Evolutionary conservation across 1,140 invertebrate genomes (phyloP), one percentile per base, ranked within the genome.

Genomic region (Mercenaria mercenaria): DNA sequence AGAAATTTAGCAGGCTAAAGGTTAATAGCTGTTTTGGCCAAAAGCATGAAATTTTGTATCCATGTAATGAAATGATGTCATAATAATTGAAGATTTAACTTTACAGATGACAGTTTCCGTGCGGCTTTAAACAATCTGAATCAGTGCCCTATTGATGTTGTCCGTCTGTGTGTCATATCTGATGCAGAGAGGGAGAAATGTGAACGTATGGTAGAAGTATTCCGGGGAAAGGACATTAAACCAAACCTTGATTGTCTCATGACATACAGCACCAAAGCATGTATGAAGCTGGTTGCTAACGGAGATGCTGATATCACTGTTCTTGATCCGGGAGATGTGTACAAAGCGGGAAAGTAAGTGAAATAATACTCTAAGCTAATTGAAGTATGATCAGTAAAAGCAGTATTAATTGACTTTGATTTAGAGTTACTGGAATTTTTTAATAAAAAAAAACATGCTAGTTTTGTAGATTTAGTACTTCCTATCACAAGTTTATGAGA

Each of bases 101-200:
- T 47, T 8, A 47, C 91, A 96, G 95, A 93, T 64, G 50, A 83
- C 37, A 92, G 94, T 1, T 95, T 95, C 85, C 87, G 87, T 23
- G 47, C 87, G 11, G 92, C 91, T 23, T 80, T 95, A 29, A 89
- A 92, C 50, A 90, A 92, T 13, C 90, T 96, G 76, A 95, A 95
- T 69, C 69, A 76, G 26, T 96, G 96, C 88, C 95, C 95, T 8
- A 74, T 96, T 6, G 59, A 90, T 11, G 90, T 91, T 0, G 93
- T 93, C 11, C 91, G 95, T 59, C 95, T 95, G 10, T 99, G 99
- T 95, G 98, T 99, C 11, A 99, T 98, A 0, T 99, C 99, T 0
- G 97, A 98, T 72, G 97, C 97, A 0, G 99, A 99, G 96, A 97
- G 98, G 96, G 97, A 98, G 39, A 99, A 99, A 96, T 99, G 99